Percentiles rank a stretch among this genome's conserved stretches.
These are phyloP conservation scores for Glaucomys volans DNA, from an alignment of 2,113 vertebrate species.

Conservation along the genomic window DNA sequence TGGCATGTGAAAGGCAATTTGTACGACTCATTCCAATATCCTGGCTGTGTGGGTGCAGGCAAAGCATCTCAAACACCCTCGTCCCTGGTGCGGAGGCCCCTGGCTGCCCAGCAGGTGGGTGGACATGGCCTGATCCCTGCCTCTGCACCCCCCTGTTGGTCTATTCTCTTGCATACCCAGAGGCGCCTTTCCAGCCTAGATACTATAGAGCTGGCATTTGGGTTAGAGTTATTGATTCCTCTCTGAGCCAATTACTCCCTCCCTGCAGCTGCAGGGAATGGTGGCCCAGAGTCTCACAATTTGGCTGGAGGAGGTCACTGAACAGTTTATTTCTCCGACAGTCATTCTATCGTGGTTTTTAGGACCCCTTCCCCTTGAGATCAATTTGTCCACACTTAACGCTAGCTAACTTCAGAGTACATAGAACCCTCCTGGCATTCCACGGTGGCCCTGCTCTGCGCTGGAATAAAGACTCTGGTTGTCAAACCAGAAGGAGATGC, in stretches of 20 bases:
- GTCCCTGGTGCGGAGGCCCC: not conserved
- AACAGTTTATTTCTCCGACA: not conserved
- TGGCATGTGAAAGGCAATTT: not conserved
- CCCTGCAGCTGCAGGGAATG: not conserved
- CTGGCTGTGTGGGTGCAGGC: not conserved
- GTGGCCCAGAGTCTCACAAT: not conserved
- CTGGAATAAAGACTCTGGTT: not conserved
- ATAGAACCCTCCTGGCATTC: not conserved
- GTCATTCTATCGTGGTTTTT: not conserved
- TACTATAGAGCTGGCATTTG: not conserved
- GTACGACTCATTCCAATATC: not conserved
- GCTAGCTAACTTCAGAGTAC: not conserved
- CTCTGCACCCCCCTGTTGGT: not conserved
- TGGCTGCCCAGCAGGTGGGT: accelerated
- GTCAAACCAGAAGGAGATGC: not conserved
- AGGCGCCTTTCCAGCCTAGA: not conserved
- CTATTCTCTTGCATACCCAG: no score
- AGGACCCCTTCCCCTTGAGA: not conserved
- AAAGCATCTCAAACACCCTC: not conserved
- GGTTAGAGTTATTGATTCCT: not conserved
- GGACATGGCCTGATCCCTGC: not conserved
- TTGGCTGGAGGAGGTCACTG: not conserved
- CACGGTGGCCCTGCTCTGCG: not conserved
- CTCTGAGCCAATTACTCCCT: not conserved
- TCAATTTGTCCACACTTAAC: not conserved